These are phyloP conservation scores for Tetramorium parvispinum DNA, from an alignment of 1,140 invertebrate species.

Conservation along the genomic window DNA sequence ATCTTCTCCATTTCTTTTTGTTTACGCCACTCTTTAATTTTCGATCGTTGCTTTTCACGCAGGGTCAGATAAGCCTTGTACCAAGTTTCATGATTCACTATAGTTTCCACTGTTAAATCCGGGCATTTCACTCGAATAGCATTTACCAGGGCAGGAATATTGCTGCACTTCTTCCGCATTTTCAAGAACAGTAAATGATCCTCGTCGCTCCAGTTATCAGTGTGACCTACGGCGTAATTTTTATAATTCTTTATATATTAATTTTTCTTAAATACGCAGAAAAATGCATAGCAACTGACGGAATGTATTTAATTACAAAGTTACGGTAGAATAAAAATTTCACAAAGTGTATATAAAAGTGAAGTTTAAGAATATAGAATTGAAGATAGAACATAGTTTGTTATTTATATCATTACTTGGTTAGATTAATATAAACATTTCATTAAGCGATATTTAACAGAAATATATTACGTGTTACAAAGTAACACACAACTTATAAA, in stretches of 20 bases:
- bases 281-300: neutral
- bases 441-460: neutral
- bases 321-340: neutral
- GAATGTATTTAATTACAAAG: neutral
- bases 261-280: neutral
- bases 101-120: slow-evolving; percentile 78
- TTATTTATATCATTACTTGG: neutral
- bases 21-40: slow-evolving; percentile 78
- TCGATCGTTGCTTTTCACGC: slow-evolving; percentile 78
- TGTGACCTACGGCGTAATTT: slow-evolving; percentile 75
- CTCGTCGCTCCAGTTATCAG: slow-evolving; percentile 80
- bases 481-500: slow-evolving; percentile 1
- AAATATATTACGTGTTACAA: slow-evolving; percentile 25
- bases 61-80: slow-evolving; percentile 81
- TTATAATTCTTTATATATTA: neutral
- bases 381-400: neutral
- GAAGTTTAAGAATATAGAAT: neutral
- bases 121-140: slow-evolving; percentile 80
- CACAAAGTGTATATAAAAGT: neutral
- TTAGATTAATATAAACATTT: slow-evolving; percentile 25
- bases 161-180: slow-evolving; percentile 77
- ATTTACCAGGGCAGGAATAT: slow-evolving; percentile 74
- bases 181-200: slow-evolving; percentile 82
- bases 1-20: slow-evolving; percentile 68
- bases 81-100: slow-evolving; percentile 84